These are phyloP conservation scores for Hypomecis punctinalis DNA, from an alignment of 2,888 invertebrate genomes.

Conservation along the genomic window DNA sequence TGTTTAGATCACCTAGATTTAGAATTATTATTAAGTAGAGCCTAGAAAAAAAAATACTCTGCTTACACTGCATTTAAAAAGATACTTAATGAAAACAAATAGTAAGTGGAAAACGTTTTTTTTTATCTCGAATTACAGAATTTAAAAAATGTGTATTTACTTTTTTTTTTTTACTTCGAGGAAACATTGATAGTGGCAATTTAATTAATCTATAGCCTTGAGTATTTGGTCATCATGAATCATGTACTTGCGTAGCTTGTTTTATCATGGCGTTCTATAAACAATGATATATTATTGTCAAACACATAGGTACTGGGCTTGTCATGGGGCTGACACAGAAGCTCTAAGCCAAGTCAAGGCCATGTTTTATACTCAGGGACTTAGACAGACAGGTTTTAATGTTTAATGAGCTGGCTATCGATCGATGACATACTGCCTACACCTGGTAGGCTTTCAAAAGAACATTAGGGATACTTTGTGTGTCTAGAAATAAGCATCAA, in stretches of 20 bases:
- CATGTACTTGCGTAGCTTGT: neutral
- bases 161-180: no score
- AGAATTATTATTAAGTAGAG: no score
- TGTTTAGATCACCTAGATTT: no score
- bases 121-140: no score
- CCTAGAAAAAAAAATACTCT: no score
- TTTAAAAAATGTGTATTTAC: no score
- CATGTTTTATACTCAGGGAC: conserved; percentile 49
- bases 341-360: conserved; percentile 62
- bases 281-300: conserved; percentile 19
- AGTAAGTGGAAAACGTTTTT: no score
- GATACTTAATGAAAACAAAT: no score
- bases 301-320: conserved; percentile 8
- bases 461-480: conserved; percentile 40
- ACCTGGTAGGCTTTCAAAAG: conserved; percentile 52
- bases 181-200: no score
- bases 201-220: no score
- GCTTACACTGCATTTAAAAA: no score
- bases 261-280: neutral
- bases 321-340: conserved; percentile 13
- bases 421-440: conserved; percentile 60
- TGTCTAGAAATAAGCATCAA: neutral
- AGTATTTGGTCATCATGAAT: no score
- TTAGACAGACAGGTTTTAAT: conserved; percentile 76
- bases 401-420: conserved; percentile 69